These are phyloP conservation scores for Rhynchopsitta pachyrhyncha DNA, from an alignment of 2,113 vertebrate species.

Conservation along the genomic window DNA sequence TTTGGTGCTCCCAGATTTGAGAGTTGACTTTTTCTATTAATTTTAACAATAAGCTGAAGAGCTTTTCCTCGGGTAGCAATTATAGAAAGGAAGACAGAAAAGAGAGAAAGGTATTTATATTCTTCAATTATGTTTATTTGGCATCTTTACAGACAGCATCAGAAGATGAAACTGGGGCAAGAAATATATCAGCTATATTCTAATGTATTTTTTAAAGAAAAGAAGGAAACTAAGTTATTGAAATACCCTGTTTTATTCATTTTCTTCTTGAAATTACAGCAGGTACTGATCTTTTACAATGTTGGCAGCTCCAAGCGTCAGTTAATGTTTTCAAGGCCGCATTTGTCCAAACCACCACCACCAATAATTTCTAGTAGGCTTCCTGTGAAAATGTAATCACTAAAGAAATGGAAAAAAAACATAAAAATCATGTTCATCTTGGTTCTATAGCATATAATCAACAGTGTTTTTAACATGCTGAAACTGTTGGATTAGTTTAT, in stretches of 20 bases:
- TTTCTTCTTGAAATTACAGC: neutral
- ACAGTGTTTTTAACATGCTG: neutral
- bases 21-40: neutral
- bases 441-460: neutral
- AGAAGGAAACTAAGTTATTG: neutral
- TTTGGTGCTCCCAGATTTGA: neutral
- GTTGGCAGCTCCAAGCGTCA: neutral
- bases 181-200: neutral
- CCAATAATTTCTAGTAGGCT: neutral
- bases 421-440: neutral
- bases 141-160: neutral
- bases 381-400: neutral
- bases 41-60: neutral
- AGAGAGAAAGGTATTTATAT: neutral
- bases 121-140: neutral
- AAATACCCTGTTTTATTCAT: neutral
- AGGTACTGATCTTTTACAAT: neutral
- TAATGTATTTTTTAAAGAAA: neutral
- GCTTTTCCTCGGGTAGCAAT: neutral
- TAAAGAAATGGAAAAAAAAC: neutral
- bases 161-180: neutral
- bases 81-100: neutral
- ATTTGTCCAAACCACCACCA: neutral
- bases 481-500: neutral
- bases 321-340: neutral